phyloP scores from a whole-genome alignment of 2,797 vertebrate genomes.

The Loris lydekkerianus region DNA sequence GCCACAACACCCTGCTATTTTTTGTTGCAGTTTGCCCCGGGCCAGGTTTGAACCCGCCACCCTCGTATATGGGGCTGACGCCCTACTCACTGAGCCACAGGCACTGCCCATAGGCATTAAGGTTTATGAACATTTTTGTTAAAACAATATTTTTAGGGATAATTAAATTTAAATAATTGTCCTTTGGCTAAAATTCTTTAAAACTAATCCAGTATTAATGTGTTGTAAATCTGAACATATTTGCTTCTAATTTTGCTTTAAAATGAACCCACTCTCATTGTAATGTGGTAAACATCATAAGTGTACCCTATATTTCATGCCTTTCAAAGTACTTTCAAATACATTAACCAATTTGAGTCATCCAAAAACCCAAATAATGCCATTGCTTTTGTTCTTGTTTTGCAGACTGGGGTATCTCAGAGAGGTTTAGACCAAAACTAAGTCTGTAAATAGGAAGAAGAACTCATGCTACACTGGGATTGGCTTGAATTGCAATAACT shows the following conservation, averaged over 20 bases:
- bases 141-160: constrained; percentile 47
- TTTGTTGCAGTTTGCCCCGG: too few relatives aligned
- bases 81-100: too few relatives aligned
- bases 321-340: constrained; percentile 49
- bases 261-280: not conserved
- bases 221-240: not conserved
- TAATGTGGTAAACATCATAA: not conserved
- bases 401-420: not conserved
- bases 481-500: not conserved
- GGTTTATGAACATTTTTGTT: not conserved
- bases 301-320: not conserved
- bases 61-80: too few relatives aligned
- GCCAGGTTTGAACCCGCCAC: too few relatives aligned
- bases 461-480: not conserved
- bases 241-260: constrained; percentile 47
- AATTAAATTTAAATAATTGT: constrained; percentile 26
- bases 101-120: not conserved
- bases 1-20: too few relatives aligned
- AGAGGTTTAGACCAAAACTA: not conserved
- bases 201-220: constrained; percentile 18
- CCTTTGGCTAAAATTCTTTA: constrained; percentile 42
- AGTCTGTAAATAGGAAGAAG: not conserved
- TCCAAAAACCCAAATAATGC: not conserved
- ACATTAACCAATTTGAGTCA: not conserved
- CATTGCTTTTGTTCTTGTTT: not conserved